Base-by-base conservation (phyloP, 2,888 invertebrate species). In the Philopedon plagiatum region DNA sequence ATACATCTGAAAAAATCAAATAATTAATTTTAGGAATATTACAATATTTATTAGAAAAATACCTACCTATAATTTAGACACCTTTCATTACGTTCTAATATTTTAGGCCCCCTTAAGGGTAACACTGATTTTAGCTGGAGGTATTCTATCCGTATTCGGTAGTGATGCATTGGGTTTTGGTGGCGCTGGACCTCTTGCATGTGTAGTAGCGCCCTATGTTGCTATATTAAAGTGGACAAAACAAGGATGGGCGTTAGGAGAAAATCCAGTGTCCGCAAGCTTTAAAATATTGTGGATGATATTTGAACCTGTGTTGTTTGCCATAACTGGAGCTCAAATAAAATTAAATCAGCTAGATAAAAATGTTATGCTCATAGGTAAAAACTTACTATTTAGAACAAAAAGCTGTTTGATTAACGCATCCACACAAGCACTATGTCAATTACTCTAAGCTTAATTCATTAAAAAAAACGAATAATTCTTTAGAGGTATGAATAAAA, bases 291-390 rank as follows among this genome's bases (percentile, higher is more conserved):
- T 69, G 0, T 69, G 69, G 69, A 23, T 23, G 13, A 56, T 69
- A 23, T 69, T 69, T 18, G 69, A 69, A 23, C 69, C 69, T 13
- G 37, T 69, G 3, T 23, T 69, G 3, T 69, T 69, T 46, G 69
- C 62, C 8, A 69, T 69, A 23, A 69, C 62, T 5, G 69, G 69
- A 9, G 69, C 69, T 41, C 69, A 69, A 21, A 63, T 69, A n/a
- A 69, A 63, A 34, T 21, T 69, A 11, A 9, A 44, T 21, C 23
- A 44, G 15, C 21, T 69, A 11, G 61, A 69, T 32, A 21, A 44
- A 15, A 44, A 62, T 21, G 56, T 69, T 9, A 62, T 69, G 23
- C 39, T 69, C 1, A 56, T 69, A 56, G 69, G 67, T 67, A 26
- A 8, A 21, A 13, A 9, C n/a, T n/a, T n/a, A 18, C 5, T 34